A percentile compares a stretch with the other conserved stretches of the same genome.
These are phyloP conservation scores for Melanotaenia boesemani DNA, from an alignment of 2,797 vertebrate genomes.

Conservation along the genomic window DNA sequence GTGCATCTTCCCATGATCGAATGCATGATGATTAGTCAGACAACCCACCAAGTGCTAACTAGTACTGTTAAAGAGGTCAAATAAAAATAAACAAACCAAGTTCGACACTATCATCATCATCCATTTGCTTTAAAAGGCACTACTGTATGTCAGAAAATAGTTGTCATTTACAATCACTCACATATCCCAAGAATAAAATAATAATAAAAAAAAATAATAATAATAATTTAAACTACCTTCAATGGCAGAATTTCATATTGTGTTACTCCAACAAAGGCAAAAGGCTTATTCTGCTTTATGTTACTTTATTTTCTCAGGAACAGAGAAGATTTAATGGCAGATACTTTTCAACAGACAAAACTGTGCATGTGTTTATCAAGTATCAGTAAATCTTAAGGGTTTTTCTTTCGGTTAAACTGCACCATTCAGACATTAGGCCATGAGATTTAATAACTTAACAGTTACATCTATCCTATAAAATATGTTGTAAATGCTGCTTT, in stretches of 20 bases:
- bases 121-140: conserved; percentile 63
- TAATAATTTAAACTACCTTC: not conserved
- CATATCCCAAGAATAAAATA: not conserved
- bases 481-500: not conserved
- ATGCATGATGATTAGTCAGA: conserved; percentile 40
- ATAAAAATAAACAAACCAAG: conserved; percentile 16
- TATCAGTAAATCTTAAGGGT: not conserved
- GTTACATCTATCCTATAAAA: conserved; percentile 3
- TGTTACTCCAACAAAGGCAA: not conserved
- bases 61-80: conserved; percentile 20
- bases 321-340: conserved; percentile 3
- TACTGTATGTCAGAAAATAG: conserved; percentile 47
- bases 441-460: conserved; percentile 3
- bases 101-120: conserved; percentile 22
- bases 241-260: not conserved
- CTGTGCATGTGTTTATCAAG: not conserved
- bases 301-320: not conserved
- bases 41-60: conserved; percentile 26
- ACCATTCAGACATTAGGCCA: not conserved
- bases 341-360: not conserved
- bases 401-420: not conserved
- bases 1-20: conserved; percentile 50
- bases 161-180: not conserved
- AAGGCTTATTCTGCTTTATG: too few relatives aligned
- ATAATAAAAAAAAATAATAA: conserved; percentile 1